Percentiles rank a stretch among this genome's conserved stretches.
Evolutionary conservation across 2,797 vertebrate species (phyloP).

Genomic region (Pempheris klunzingeri): DNA sequence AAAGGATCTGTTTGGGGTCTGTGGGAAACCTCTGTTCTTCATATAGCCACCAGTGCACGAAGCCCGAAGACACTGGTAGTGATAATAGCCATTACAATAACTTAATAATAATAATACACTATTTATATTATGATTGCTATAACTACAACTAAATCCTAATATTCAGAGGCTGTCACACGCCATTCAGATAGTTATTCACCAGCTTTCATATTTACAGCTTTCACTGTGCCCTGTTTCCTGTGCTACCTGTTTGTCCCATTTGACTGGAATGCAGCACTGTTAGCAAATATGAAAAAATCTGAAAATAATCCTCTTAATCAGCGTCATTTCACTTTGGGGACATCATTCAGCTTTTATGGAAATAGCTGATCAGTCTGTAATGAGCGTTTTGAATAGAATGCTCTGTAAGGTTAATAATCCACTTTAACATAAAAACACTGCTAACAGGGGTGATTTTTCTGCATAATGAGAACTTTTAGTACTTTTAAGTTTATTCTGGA

Average conservation of each 20-base stretch:
- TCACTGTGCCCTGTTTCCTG: slow-evolving; percentile 4
- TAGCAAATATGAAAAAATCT: not conserved
- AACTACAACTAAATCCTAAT: not conserved
- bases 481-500: too few species aligned
- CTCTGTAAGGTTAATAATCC: too few species aligned
- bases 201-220: not conserved
- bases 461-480: too few species aligned
- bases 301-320: too few species aligned
- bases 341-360: not conserved
- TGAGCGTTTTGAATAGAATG: too few species aligned
- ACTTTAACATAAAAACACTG: too few species aligned
- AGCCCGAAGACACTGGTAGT: not conserved
- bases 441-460: too few species aligned
- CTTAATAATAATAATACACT: not conserved
- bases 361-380: too few species aligned
- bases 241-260: not conserved
- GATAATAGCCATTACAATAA: not conserved
- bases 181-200: not conserved
- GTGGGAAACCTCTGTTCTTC: slow-evolving; percentile 39
- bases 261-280: not conserved
- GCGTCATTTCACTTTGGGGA: not conserved
- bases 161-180: not conserved
- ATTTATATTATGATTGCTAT: not conserved
- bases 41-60: not conserved
- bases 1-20: slow-evolving; percentile 62